phyloP scores from a whole-genome alignment of 2,113 vertebrate species.

The Catharus minimus region DNA sequence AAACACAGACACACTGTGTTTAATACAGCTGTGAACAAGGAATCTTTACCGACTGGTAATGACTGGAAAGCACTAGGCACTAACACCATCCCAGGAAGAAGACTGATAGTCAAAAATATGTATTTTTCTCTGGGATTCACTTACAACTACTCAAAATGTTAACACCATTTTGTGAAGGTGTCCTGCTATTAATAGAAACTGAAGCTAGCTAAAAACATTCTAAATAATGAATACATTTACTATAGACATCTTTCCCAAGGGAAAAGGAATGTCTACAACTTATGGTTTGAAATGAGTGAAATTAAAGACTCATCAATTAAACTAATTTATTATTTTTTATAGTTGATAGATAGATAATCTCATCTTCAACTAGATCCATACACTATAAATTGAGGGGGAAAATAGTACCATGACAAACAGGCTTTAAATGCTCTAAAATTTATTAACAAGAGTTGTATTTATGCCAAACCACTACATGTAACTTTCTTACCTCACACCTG shows the following conservation, averaged over 20 bases:
- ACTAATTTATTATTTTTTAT: neutral
- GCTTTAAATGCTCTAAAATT: neutral
- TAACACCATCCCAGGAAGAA: neutral
- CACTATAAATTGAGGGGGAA: neutral
- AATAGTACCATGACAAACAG: neutral
- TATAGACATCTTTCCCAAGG: neutral
- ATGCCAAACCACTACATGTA: neutral
- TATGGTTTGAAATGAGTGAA: neutral
- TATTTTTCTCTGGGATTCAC: neutral
- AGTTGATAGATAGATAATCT: neutral
- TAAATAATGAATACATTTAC: neutral
- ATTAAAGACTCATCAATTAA: neutral
- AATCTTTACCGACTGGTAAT: neutral
- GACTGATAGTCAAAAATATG: fast-evolving
- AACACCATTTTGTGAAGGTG: neutral
- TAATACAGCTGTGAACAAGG: neutral
- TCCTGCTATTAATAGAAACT: neutral
- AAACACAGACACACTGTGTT: neutral
- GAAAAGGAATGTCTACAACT: neutral
- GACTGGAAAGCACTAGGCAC: neutral
- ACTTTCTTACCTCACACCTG: neutral
- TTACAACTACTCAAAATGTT: neutral
- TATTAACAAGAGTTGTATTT: neutral
- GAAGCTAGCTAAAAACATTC: neutral
- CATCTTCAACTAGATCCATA: neutral